A percentile compares a stretch with the other conserved stretches of the same genome.
Evolutionary conservation across 2,888 invertebrate species (phyloP).

Genomic region (Ligdia adustata): DNA sequence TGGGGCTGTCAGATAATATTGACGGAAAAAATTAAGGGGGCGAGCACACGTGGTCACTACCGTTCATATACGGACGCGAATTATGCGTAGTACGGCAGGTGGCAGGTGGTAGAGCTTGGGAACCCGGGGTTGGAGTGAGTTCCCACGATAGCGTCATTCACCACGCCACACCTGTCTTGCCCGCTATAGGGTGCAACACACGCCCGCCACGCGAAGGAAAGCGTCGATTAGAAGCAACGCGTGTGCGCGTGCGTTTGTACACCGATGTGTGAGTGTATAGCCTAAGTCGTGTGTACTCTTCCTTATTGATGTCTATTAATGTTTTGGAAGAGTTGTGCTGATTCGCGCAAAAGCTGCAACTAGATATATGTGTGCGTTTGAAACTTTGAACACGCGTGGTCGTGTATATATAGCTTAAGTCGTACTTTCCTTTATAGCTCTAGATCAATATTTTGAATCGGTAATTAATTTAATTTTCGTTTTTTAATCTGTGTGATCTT

Average conservation of each 20-base stretch:
- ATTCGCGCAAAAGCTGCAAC: no score
- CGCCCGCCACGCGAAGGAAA: conserved; percentile 80
- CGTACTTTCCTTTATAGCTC: no score
- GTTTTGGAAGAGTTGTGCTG: no score
- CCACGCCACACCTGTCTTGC: conserved; percentile 78
- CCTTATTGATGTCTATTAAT: no score
- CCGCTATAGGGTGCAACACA: conserved; percentile 79
- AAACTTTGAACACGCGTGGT: no score
- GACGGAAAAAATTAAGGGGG: no score
- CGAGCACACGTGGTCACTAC: conserved; percentile 82
- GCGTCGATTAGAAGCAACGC: conserved; percentile 65
- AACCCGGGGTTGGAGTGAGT: conserved; percentile 77
- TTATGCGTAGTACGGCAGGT: conserved; percentile 83
- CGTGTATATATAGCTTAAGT: no score
- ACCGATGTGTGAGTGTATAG: neutral
- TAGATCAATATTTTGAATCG: no score
- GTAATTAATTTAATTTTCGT: no score
- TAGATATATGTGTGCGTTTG: no score
- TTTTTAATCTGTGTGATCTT: no score
- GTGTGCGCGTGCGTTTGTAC: conserved; percentile 53
- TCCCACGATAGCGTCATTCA: conserved; percentile 81
- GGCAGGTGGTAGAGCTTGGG: conserved; percentile 76
- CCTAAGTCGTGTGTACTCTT: conserved; percentile 19
- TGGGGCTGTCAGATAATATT: no score
- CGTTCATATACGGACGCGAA: conserved; percentile 83